Percentiles rank a stretch among this genome's conserved stretches.
Evolutionary conservation across 2,113 vertebrate species (phyloP).

Genomic region (Cynopterus brachyotis): DNA sequence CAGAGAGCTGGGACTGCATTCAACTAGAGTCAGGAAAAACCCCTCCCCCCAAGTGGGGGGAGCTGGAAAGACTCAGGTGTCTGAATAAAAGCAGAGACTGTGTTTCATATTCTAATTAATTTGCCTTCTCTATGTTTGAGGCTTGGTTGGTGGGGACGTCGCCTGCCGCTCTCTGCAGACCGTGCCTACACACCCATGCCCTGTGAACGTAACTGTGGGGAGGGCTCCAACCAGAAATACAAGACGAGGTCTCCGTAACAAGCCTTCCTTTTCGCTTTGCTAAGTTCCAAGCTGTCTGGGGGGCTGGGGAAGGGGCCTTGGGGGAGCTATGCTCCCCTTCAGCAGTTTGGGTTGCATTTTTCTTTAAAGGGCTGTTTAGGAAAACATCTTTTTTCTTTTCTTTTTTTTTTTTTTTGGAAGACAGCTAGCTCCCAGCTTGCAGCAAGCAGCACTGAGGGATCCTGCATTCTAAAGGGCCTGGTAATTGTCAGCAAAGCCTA

Average conservation of each 20-base stretch:
- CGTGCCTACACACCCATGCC: not conserved
- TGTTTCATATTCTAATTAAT: not conserved
- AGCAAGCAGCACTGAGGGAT: not conserved
- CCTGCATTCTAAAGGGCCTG: not conserved
- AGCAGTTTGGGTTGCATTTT: not conserved
- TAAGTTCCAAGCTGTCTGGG: not conserved
- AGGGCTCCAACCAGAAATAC: not conserved
- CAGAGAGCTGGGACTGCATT: not conserved
- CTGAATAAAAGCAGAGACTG: not conserved
- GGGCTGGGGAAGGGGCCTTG: not conserved
- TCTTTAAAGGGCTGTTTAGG: conserved; percentile 25
- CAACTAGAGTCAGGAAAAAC: not conserved
- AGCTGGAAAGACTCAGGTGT: not conserved
- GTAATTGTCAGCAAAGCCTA: not conserved
- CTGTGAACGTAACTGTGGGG: not conserved
- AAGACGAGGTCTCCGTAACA: not conserved
- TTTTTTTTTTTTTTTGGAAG: not conserved
- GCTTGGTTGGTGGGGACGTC: not conserved
- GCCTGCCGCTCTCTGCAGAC: not conserved
- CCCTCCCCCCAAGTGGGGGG: not conserved
- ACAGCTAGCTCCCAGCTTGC: not conserved
- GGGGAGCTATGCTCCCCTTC: not conserved
- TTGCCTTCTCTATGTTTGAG: not conserved
- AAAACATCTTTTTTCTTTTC: conserved; percentile 24
- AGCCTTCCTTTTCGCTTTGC: not conserved